Evolutionary conservation across 2,797 vertebrate genomes (phyloP), one percentile per base, ranked within the genome.

Genomic region (Numenius phaeopus): DNA sequence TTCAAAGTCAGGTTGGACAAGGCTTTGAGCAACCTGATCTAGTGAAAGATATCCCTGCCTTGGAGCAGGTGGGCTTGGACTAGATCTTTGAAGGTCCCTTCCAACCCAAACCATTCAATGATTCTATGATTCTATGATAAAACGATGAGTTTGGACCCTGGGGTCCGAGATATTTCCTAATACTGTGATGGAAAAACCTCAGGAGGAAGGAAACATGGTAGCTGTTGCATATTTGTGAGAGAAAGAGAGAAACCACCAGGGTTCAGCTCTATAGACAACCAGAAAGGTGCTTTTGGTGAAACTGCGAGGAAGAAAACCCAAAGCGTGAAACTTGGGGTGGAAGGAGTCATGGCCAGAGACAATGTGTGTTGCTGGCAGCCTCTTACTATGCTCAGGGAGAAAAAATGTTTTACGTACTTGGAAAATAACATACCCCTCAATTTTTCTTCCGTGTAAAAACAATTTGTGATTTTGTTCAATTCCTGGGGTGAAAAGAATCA

Each of bases 231-330:
- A 34, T 72, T 40, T 61, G 34, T 57, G 42, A 69, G 13, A 44
- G 24, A 62, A 64, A 55, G 52, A 58, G 18, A 39, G 39, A 82
- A 89, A 47, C 26, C 7, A 46, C 57, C 12, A 44, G 30, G 5
- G 16, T 55, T 50, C 66, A 65, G 5, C 44, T 85, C 23, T 79
- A 20, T 29, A 66, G 44, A 57, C 30, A 93, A 61, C 11, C 21
- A 82, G 58, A 71, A 26, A n/a, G 14, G 3, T 59, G 4, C 2
- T 71, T 94, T 75, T 27, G 61, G 42, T 89, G 85, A 75, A 94
- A 87, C 27, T 29, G n/a, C 0, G 0, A 62, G 24, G 9, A 54
- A 67, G 58, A 76, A 34, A 71, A 10, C 4, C 4, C 14, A 49
- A 83, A 47, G 24, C 9, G 15, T 20, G 44, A 65, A 71, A 64